A percentile compares a stretch with the other conserved stretches of the same genome.
These are phyloP conservation scores for Sporophila hypoxantha DNA, from an alignment of 2,113 vertebrate genomes.

Conservation along the genomic window DNA sequence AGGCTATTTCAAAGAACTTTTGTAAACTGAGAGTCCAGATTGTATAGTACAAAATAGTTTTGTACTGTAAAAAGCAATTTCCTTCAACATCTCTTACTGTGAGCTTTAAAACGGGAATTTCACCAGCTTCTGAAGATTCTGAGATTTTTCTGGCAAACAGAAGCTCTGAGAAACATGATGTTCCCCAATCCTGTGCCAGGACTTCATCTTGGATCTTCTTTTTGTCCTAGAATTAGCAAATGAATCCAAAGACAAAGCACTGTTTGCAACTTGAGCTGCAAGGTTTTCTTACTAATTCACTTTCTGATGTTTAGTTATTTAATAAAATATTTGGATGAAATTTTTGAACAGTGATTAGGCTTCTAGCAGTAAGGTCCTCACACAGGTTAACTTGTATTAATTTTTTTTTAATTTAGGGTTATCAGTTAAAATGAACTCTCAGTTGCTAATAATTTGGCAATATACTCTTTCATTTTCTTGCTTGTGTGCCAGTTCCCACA, in stretches of 20 bases:
- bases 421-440: not conserved
- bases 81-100: not conserved
- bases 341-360: not conserved
- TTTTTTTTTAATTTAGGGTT: not conserved
- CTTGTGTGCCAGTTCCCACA: not conserved
- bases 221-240: not conserved
- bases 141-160: not conserved
- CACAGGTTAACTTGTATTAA: not conserved
- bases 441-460: not conserved
- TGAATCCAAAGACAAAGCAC: not conserved
- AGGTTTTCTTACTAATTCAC: not conserved
- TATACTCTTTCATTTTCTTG: not conserved
- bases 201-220: not conserved
- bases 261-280: not conserved
- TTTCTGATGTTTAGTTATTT: not conserved
- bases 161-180: not conserved
- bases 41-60: not conserved
- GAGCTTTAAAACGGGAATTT: not conserved
- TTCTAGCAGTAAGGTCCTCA: not conserved
- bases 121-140: not conserved
- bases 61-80: not conserved
- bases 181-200: not conserved
- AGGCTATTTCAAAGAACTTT: slow-evolving; percentile 27
- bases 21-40: slow-evolving; percentile 20
- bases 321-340: not conserved